These are phyloP conservation scores for Cinara cedri DNA, from an alignment of 2,888 invertebrate species.

Conservation along the genomic window DNA sequence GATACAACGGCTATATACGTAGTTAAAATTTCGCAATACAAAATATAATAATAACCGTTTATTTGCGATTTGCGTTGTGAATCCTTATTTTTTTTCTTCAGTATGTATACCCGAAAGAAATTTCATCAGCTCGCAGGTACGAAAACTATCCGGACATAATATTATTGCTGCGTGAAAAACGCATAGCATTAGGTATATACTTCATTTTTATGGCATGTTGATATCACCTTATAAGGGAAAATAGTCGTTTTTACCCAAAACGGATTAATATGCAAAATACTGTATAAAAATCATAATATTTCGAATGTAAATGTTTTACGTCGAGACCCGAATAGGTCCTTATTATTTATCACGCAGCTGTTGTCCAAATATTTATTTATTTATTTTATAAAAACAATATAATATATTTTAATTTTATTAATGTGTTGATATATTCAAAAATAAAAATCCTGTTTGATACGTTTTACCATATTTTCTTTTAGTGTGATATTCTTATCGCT, in stretches of 20 bases:
- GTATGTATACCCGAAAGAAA: neutral
- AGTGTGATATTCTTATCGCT: too few relatives aligned
- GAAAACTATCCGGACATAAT: neutral
- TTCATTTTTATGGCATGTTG: conserved; percentile 27
- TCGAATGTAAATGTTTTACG: conserved; percentile 6
- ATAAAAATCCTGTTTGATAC: too few relatives aligned
- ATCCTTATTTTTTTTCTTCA: neutral
- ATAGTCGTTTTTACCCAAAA: conserved; percentile 38
- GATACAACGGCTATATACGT: neutral
- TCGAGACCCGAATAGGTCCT: neutral
- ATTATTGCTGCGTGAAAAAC: conserved; percentile 5
- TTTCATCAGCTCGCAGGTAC: neutral
- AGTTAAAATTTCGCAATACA: neutral
- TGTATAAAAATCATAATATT: neutral
- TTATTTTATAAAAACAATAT: neutral
- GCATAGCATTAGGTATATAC: neutral
- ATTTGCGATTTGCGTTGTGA: neutral
- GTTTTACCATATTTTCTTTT: too few relatives aligned
- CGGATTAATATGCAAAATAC: conserved; percentile 12
- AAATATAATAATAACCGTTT: neutral
- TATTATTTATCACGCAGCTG: neutral
- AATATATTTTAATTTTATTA: neutral
- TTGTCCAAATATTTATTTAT: neutral
- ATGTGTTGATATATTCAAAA: too few relatives aligned
- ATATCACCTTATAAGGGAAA: conserved; percentile 26